These are phyloP conservation scores for Fundulus diaphanus DNA, from an alignment of 2,797 vertebrate genomes.

Conservation along the genomic window DNA sequence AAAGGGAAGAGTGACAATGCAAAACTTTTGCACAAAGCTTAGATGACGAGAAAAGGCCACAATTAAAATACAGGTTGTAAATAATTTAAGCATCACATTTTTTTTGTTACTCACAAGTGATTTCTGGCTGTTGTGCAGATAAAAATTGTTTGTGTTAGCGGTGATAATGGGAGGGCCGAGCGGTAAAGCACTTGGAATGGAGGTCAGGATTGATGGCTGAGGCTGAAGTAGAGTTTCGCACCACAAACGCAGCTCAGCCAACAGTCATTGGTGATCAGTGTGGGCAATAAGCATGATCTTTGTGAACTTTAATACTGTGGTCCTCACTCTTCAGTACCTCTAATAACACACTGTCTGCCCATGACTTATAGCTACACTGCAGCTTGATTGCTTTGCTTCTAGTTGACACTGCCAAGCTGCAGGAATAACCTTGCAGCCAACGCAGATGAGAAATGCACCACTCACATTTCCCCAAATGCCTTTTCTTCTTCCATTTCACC, in stretches of 20 bases:
- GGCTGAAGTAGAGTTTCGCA: conserved; percentile 5
- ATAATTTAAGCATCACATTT: not conserved
- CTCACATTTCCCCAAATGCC: conserved; percentile 1
- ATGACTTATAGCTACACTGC: conserved; percentile 3
- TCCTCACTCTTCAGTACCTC: conserved; percentile 13
- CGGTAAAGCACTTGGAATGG: conserved; percentile 1
- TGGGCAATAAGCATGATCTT: conserved; percentile 20
- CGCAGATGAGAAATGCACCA: too few relatives aligned
- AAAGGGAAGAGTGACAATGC: too few relatives aligned
- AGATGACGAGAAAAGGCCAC: too few relatives aligned
- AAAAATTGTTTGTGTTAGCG: conserved; percentile 1
- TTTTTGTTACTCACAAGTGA: not conserved
- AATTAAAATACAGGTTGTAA: not conserved
- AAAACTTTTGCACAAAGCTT: too few relatives aligned
- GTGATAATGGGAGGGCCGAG: not conserved
- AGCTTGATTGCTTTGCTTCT: conserved; percentile 18
- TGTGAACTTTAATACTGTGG: conserved; percentile 9
- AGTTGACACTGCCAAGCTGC: conserved; percentile 6
- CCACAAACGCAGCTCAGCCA: conserved; percentile 3
- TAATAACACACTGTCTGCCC: conserved; percentile 14
- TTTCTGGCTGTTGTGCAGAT: not conserved
- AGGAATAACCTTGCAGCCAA: conserved; percentile 1
- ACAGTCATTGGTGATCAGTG: conserved; percentile 14
- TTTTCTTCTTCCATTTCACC: conserved; percentile 8
- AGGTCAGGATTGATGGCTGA: conserved; percentile 9